Conservation (phyloP, 2,888 invertebrate genomes). For the Aphodius sticticus region DNA sequence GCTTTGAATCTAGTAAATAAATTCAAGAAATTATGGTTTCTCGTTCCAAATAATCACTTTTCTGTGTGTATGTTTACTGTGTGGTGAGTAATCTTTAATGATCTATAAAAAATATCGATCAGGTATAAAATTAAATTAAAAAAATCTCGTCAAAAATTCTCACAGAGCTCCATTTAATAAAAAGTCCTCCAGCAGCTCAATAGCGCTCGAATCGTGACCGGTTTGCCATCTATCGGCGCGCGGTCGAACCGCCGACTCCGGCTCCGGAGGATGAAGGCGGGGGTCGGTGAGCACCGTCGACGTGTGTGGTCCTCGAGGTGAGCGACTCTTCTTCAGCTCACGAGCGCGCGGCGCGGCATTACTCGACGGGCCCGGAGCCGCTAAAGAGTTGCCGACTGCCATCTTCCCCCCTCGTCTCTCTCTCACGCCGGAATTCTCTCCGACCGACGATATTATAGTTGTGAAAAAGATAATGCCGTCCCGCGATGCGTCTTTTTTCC, state of each 20-base stretch:
- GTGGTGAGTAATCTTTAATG: no score
- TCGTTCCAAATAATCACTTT: no score
- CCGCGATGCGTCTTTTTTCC: background rate
- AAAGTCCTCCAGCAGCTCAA: background rate
- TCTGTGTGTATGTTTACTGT: no score
- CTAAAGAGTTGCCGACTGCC: conserved; percentile 46
- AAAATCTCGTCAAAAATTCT: no score
- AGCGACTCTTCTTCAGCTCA: conserved; percentile 55
- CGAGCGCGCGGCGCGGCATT: conserved; percentile 55
- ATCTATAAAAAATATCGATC: no score
- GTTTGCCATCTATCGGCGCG: conserved; percentile 47
- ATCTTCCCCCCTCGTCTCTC: conserved; percentile 38
- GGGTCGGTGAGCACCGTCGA: conserved; percentile 48
- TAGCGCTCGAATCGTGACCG: background rate
- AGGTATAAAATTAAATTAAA: no score
- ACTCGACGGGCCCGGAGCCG: conserved; percentile 34
- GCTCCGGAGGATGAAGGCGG: conserved; percentile 32
- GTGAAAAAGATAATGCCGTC: conserved; percentile 35
- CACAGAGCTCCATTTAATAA: background rate
- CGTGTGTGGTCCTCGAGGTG: conserved; percentile 60
- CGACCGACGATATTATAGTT: conserved; percentile 30
- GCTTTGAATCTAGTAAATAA: no score
- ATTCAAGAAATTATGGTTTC: no score
- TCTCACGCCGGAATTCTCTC: conserved; percentile 41
- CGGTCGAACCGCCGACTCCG: conserved; percentile 36